Base-by-base conservation (phyloP, 2,888 invertebrate genomes). In the Polietes domitor region DNA sequence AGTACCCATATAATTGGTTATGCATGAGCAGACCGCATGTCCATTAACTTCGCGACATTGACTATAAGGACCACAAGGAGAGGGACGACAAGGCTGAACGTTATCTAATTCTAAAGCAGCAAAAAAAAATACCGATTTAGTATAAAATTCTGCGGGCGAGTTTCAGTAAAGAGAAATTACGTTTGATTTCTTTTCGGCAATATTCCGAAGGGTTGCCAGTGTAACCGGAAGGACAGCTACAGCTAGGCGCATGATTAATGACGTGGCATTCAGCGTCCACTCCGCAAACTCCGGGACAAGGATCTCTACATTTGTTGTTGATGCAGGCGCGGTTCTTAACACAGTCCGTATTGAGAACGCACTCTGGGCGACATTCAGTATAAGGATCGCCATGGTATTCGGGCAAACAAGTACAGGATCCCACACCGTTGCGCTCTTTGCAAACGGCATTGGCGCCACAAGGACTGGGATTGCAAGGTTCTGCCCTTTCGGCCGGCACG, bases 311-410 rank as follows among this genome's bases (percentile, higher is more conserved):
- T 93, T 97, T 97, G 89, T 96, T 96, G 90, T 96, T 96, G 26
- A 96, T 93, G 90, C 98, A 98, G 72, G 97, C 96, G 88, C 94
- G 96, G 87, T 95, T 94, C 85, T 94, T 94, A 41, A 95, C 93
- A 88, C 97, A 97, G 88, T 97, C 97, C 28, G 95, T 95, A 89
- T 97, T 97, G 71, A 95, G 95, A 3, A 97, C 95, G 90, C 97
- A 97, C 93, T 97, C 97, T 3, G 97, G 97, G 87, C 96, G 94
- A 90, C 97, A 97, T 80, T 96, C 96, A 1, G 95, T 94, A 89
- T 97, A 97, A 0, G 98, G 97, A 92, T 98, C 97, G 47, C 98
- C 98, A 87, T 95, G 95, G 91, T 97, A 97, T 89, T 96, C 96
- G 12, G 96, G 94, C 77, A 96, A 92, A 90, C 98, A 98, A 15